A percentile compares a stretch with the other conserved stretches of the same genome.
These are phyloP conservation scores for Apodemia mormo DNA, from an alignment of 2,888 invertebrate species.

Conservation along the genomic window DNA sequence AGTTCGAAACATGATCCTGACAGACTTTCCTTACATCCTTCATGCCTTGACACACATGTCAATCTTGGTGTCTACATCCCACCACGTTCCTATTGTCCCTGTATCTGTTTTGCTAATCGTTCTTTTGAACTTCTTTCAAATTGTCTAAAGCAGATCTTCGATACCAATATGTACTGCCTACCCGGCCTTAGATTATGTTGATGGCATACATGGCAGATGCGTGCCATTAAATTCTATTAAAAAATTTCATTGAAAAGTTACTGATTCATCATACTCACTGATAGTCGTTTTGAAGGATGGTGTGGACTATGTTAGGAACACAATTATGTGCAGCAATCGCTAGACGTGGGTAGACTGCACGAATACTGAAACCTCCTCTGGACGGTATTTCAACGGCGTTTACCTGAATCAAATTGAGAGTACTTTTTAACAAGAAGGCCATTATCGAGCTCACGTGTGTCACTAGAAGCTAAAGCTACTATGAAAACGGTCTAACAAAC, in stretches of 20 bases:
- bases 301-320: slow-evolving; percentile 90
- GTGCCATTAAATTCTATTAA: too few species aligned
- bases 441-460: neutral
- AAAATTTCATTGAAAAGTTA: too few species aligned
- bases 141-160: too few species aligned
- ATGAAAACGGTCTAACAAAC: too few species aligned
- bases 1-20: too few species aligned
- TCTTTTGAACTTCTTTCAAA: too few species aligned
- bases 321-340: slow-evolving; percentile 91
- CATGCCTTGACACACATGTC: too few species aligned
- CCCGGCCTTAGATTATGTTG: too few species aligned
- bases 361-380: slow-evolving; percentile 83
- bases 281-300: slow-evolving; percentile 78
- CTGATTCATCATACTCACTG: slow-evolving; percentile 48
- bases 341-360: slow-evolving; percentile 90
- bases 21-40: too few species aligned
- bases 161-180: too few species aligned
- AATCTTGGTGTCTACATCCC: too few species aligned
- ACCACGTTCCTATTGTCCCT: slow-evolving; percentile 36
- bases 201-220: too few species aligned
- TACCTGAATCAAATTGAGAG: slow-evolving; percentile 59
- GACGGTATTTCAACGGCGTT: slow-evolving; percentile 90
- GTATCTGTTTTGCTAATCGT: slow-evolving; percentile 6
- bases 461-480: neutral
- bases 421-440: neutral